phyloP scores from a whole-genome alignment of 2,113 vertebrate species.

The Herpetotheres cachinnans region DNA sequence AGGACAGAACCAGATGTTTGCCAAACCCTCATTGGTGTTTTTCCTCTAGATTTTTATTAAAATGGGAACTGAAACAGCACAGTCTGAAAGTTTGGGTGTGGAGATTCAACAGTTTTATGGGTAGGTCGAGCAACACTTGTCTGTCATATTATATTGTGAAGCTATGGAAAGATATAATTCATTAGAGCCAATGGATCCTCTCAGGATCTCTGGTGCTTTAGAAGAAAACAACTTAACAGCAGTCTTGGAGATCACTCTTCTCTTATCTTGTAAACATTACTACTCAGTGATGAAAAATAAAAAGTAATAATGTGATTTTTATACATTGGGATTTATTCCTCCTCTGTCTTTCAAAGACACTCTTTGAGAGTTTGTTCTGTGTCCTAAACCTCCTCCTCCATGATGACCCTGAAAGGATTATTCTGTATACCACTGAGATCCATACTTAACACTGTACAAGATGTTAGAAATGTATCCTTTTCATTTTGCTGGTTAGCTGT shows the following conservation, averaged over 20 bases:
- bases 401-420: not conserved
- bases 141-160: not conserved
- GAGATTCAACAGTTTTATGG: not conserved
- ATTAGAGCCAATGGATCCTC: not conserved
- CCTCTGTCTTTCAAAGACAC: not conserved
- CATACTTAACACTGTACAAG: fast-evolving
- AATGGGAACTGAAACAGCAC: not conserved
- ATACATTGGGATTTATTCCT: not conserved
- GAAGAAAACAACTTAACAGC: not conserved
- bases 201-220: not conserved
- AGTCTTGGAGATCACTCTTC: not conserved
- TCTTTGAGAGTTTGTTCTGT: not conserved
- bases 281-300: not conserved
- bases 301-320: not conserved
- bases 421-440: not conserved
- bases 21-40: not conserved
- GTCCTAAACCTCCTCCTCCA: not conserved
- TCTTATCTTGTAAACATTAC: not conserved
- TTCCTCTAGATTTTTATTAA: not conserved
- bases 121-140: not conserved
- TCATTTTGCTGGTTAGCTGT: not conserved
- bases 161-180: not conserved
- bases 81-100: not conserved
- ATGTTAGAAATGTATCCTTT: not conserved
- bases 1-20: not conserved